phyloP scores from a whole-genome alignment of 23 tunicate species.

The Halocynthia roretzi region DNA sequence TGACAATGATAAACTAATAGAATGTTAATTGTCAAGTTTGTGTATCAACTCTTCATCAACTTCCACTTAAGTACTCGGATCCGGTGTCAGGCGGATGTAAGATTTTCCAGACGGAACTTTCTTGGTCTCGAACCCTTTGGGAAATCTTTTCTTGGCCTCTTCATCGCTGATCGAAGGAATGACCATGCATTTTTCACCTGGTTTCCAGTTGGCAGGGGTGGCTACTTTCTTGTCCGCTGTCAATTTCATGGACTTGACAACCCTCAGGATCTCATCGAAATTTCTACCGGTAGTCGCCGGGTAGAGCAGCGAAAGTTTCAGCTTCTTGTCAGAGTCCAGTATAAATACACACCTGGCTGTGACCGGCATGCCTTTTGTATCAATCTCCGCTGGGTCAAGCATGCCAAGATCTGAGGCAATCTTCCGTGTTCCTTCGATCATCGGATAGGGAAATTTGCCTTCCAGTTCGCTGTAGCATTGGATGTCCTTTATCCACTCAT shows the following conservation, averaged over 20 bases:
- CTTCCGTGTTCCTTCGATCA: slow-evolving; percentile 80
- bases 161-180: slow-evolving; percentile 77
- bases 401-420: slow-evolving; percentile 76
- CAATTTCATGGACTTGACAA: slow-evolving; percentile 88
- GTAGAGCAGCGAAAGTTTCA: slow-evolving; percentile 90
- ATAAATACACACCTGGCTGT: slow-evolving; percentile 96
- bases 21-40: no score
- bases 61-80: slow-evolving; percentile 38
- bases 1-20: no score
- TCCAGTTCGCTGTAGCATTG: slow-evolving; percentile 33
- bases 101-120: slow-evolving; percentile 77
- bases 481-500: slow-evolving; percentile 98
- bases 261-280: slow-evolving; percentile 82
- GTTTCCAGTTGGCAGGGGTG: slow-evolving; percentile 96
- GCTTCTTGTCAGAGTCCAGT: slow-evolving; percentile 85
- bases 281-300: slow-evolving; percentile 99
- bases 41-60: not conserved
- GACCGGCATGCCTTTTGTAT: slow-evolving; percentile 79
- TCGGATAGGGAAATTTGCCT: slow-evolving; percentile 75
- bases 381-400: slow-evolving; percentile 97
- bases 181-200: slow-evolving; percentile 92
- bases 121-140: slow-evolving; percentile 84
- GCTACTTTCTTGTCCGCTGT: slow-evolving; percentile 91
- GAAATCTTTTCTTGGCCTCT: slow-evolving; percentile 70
- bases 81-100: slow-evolving; percentile 90